These are phyloP conservation scores for Schlechtendalia chinensis DNA, from an alignment of 1,140 invertebrate species.

Conservation along the genomic window DNA sequence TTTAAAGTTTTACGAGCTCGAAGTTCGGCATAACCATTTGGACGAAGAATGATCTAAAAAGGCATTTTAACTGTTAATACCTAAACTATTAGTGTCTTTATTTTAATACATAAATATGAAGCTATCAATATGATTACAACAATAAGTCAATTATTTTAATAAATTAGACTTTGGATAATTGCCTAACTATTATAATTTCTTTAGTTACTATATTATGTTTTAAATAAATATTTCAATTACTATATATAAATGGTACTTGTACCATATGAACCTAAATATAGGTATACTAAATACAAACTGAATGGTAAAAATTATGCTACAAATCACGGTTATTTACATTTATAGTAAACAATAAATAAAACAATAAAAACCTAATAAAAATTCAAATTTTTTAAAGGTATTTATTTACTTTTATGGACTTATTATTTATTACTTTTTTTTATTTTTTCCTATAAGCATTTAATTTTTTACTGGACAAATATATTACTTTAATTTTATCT, in stretches of 20 bases:
- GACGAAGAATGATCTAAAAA: slow-evolving; percentile 61
- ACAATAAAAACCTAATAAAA: too few species aligned
- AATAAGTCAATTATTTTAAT: too few species aligned
- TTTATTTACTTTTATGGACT: background rate
- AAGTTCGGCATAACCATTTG: slow-evolving; percentile 64
- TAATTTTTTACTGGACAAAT: too few species aligned
- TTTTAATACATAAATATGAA: background rate
- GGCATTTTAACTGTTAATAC: background rate
- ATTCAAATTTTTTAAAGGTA: background rate
- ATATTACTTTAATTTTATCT: background rate
- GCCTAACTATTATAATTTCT: too few species aligned
- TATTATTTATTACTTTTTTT: background rate
- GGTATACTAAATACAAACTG: too few species aligned
- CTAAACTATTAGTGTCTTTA: background rate
- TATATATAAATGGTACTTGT: too few species aligned
- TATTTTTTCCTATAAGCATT: background rate
- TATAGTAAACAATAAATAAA: background rate
- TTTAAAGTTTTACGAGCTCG: slow-evolving; percentile 78
- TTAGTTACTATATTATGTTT: too few species aligned
- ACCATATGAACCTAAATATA: too few species aligned
- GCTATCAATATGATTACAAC: too few species aligned
- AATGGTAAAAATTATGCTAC: too few species aligned
- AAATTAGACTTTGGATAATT: too few species aligned
- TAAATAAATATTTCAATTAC: too few species aligned
- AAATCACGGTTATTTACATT: background rate